A percentile compares a stretch with the other conserved stretches of the same genome.
These are phyloP conservation scores for Metalampra italica DNA, from an alignment of 2,888 invertebrate genomes.

Conservation along the genomic window DNA sequence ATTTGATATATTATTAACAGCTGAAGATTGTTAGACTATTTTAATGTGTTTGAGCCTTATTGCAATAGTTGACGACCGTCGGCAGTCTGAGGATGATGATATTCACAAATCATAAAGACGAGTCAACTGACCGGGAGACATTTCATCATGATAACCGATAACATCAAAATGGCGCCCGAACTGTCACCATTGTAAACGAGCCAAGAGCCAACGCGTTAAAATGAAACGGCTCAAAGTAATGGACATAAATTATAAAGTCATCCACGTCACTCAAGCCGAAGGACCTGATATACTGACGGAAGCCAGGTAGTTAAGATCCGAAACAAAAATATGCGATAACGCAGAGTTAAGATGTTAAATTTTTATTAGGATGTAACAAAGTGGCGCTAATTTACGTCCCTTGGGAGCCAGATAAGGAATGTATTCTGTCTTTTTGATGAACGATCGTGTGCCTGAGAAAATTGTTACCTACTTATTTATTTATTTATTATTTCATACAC, in stretches of 20 bases:
- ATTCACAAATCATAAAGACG: constrained; percentile 33
- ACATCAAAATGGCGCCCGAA: constrained; percentile 71
- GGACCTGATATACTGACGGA: constrained; percentile 66
- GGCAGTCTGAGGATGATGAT: too few relatives aligned
- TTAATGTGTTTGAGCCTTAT: too few relatives aligned
- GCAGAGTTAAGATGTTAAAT: constrained; percentile 66
- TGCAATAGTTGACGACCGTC: too few relatives aligned
- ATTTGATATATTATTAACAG: too few relatives aligned
- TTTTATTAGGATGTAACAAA: constrained; percentile 73
- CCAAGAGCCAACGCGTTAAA: constrained; percentile 74
- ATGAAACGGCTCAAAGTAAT: constrained; percentile 46
- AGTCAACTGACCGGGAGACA: constrained; percentile 39
- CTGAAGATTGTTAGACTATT: too few relatives aligned
- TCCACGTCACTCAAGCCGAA: constrained; percentile 67
- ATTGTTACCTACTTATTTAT: too few relatives aligned
- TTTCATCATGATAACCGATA: constrained; percentile 49
- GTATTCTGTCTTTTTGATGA: constrained; percentile 11
- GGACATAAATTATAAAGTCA: constrained; percentile 72
- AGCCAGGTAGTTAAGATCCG: constrained; percentile 76
- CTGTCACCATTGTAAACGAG: constrained; percentile 67
- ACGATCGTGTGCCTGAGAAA: constrained; percentile 2
- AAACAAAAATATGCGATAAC: constrained; percentile 74
- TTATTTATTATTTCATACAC: too few relatives aligned
- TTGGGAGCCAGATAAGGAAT: constrained; percentile 38
- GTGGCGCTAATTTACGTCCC: constrained; percentile 67